Evolutionary conservation across 2,113 vertebrate genomes (phyloP).

Genomic region (Tenebrosternarchus preto): DNA sequence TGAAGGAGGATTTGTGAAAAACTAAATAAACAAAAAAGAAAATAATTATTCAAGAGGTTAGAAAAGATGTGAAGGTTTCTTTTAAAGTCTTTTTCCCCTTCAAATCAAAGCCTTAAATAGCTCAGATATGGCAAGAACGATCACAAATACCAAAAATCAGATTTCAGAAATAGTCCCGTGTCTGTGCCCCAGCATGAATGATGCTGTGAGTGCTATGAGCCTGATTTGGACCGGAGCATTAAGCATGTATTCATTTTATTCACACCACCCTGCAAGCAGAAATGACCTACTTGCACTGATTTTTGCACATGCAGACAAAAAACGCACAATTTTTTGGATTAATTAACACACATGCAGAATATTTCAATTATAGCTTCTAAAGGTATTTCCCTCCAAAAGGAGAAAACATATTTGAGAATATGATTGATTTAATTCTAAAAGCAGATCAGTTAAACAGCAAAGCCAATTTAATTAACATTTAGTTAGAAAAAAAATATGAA

Average conservation of each 20-base stretch:
- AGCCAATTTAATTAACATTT: background rate
- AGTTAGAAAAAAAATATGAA: background rate
- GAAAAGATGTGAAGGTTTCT: background rate
- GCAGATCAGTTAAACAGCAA: background rate
- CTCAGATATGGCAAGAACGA: too few species aligned
- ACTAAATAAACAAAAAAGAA: background rate
- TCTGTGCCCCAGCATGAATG: background rate
- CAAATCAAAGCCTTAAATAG: too few species aligned
- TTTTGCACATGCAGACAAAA: slow-evolving; percentile 13
- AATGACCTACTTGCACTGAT: background rate
- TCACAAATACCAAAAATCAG: too few species aligned
- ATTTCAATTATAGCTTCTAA: slow-evolving; percentile 5
- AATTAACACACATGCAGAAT: slow-evolving; percentile 31
- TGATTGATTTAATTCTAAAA: background rate
- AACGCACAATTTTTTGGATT: slow-evolving; percentile 46
- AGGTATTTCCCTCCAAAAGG: too few species aligned
- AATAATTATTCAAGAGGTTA: background rate
- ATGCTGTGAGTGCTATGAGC: background rate
- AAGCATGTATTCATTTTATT: too few species aligned
- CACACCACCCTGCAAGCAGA: background rate
- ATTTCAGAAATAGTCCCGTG: too few species aligned
- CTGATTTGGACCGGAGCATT: too few species aligned
- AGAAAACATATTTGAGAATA: too few species aligned
- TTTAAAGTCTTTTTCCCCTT: background rate
- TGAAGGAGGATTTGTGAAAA: background rate